phyloP scores from a whole-genome alignment of 2,113 vertebrate genomes.

The Paramisgurnus dabryanus region DNA sequence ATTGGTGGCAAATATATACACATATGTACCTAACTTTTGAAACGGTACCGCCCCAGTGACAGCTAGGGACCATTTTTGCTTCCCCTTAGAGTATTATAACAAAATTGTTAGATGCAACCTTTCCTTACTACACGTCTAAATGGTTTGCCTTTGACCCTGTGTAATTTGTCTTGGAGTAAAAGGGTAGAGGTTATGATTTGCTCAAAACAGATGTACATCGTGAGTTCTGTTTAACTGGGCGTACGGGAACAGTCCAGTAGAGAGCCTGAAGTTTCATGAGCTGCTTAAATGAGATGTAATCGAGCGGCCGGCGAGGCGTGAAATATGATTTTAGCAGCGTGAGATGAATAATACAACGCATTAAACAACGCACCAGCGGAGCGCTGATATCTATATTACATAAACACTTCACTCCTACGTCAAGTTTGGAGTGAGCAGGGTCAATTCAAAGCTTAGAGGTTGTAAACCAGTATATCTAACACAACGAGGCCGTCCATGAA shows the following conservation, averaged over 20 bases:
- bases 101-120: background rate
- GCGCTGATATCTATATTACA: constrained; percentile 51
- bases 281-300: constrained; percentile 53
- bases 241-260: constrained; percentile 15
- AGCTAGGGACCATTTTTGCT: too few relatives aligned
- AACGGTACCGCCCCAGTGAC: too few relatives aligned
- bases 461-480: background rate
- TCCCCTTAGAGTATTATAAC: too few relatives aligned
- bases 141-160: background rate
- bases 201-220: background rate
- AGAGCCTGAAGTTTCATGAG: constrained; percentile 38
- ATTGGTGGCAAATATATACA: too few relatives aligned
- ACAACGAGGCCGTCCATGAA: constrained; percentile 2
- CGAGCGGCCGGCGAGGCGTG: constrained; percentile 50
- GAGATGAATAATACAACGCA: constrained; percentile 58
- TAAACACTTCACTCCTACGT: constrained; percentile 55
- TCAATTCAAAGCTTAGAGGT: constrained; percentile 30
- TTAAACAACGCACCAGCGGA: constrained; percentile 48
- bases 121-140: background rate
- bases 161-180: background rate
- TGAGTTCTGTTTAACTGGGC: constrained; percentile 14
- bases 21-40: too few relatives aligned
- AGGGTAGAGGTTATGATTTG: constrained; percentile 24
- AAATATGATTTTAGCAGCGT: constrained; percentile 56
- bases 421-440: constrained; percentile 30